These are phyloP conservation scores for Adela reaumurella DNA, from an alignment of 2,888 invertebrate species.

Conservation along the genomic window DNA sequence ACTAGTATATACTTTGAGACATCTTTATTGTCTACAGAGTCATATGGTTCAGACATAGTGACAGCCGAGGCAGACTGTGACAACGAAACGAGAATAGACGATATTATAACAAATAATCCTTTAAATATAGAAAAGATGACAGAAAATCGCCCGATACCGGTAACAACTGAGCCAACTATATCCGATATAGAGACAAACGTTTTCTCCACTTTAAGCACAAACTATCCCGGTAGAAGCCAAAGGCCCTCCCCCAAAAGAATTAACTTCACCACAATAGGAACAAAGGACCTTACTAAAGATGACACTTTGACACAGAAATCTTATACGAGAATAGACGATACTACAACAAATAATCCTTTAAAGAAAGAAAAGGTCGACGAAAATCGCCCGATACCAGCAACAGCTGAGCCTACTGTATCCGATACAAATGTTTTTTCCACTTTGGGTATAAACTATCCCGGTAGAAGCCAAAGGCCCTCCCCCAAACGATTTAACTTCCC, in stretches of 20 bases:
- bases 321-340: constrained; percentile 23
- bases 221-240: too few relatives aligned
- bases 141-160: constrained; percentile 10
- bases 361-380: constrained; percentile 29
- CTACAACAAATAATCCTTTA: constrained; percentile 27
- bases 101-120: constrained; percentile 29
- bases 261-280: too few relatives aligned
- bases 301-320: too few relatives aligned
- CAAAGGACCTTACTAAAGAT: too few relatives aligned
- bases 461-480: constrained; percentile 29
- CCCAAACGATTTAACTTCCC: constrained; percentile 34
- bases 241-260: too few relatives aligned
- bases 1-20: constrained; percentile 52
- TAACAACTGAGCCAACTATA: constrained; percentile 27
- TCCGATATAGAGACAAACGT: constrained; percentile 25
- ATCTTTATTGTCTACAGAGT: constrained; percentile 47
- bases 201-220: too few relatives aligned
- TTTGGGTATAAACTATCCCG: constrained; percentile 6
- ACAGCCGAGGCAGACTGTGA: constrained; percentile 41
- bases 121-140: constrained; percentile 27
- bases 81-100: constrained; percentile 26
- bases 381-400: constrained; percentile 12
- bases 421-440: constrained; percentile 22
- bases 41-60: constrained; percentile 33
- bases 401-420: constrained; percentile 27